Base-by-base conservation (phyloP, 2,113 vertebrate species). In the Brachypteracias leptosomus region DNA sequence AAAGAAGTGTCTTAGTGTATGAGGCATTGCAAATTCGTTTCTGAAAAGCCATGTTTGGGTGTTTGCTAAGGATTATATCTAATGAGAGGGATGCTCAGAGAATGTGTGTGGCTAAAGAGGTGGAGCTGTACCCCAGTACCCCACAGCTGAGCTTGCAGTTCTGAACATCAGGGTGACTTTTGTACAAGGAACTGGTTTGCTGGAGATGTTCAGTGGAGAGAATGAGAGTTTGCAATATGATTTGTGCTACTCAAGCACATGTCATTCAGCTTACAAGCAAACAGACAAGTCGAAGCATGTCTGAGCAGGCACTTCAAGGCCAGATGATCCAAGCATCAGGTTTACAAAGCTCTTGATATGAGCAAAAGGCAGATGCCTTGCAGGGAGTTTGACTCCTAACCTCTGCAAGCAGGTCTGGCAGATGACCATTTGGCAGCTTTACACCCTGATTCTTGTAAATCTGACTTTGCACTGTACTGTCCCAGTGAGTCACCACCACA, bases 191-290 rank as follows among this genome's bases (percentile, higher is more conserved):
- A 19, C 11, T 28, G 28, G n/a, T 40, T 82, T 67, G 31, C 46
- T 79, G 71, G 59, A 77, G 58, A 22, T 88, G 46, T 31, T 82
- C 36, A 5, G 51, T 12, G 29, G 2, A 24, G 22, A 19, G 11
- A 52, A 9, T 65, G 24, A 49, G 73, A 52, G 49, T 46, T 61
- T 66, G 31, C 74, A 62, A 1, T 28, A 21, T 13, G 16, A 78
- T 72, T 51, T 88, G 36, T 70, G 71, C 40, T 44, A 26, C 68
- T 66, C 3, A 0, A 46, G 22, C 16, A 46, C 0, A 0, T 0
- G 0, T 24, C 47, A 31, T 47, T 77, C 65, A 25, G 26, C 70
- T 62, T 25, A 29, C 0, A 0, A 74, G 38, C 16, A 62, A 74
- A 46, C 0, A 0, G 49, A 33, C 19, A 66, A 58, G 75, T 4